Evolutionary conservation across 2,888 invertebrate species (phyloP), one percentile per base, ranked within the genome.

Genomic region (Neocrepidodera transversa): DNA sequence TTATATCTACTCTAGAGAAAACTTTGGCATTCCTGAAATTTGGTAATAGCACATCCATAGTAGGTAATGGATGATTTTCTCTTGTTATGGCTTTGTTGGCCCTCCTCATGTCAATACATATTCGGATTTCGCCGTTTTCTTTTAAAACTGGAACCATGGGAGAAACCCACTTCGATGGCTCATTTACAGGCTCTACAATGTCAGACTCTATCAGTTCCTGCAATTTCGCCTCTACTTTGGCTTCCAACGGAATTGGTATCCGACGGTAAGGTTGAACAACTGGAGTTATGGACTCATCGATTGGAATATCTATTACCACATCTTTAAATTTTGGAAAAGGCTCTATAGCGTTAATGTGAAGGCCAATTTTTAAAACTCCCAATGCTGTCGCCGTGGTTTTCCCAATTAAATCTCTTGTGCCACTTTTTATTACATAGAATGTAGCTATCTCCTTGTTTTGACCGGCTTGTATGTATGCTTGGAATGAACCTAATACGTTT

Each of bases 401-500:
- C 7, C 64, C 62, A 16, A 63, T 40, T 10, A 66, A 36, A 45
- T 48, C 36, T 36, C 32, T 55, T n/a, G 16, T 54, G 8, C 58
- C 63, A 45, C 60, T 58, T 38, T 58, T 51, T 45, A 62, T 55
- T n/a, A 62, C 60, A 18, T 66, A 62, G 43, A 70, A 60, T 3
- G 30, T 63, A 2, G 66, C 53, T 2, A 2, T 57, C 43, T 53
- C 57, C 42, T 43, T 52, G 42, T 32, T 56, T 5, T 36, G 40
- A 2, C 50, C 50, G 4, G 64, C 52, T 14, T 28, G 2, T 6
- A 68, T 63, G 7, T 49, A 16, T 13, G 64, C 47, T 11, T 63
- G 56, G 58, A 70, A 70, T 49, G 56, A 63, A 1, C 69, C 68
- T 2, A 64, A 8, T 10, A 70, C 23, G 1, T 53, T 17, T 14